Evolutionary conservation across 2,113 vertebrate genomes (phyloP).

Genomic region (Channa maculata): DNA sequence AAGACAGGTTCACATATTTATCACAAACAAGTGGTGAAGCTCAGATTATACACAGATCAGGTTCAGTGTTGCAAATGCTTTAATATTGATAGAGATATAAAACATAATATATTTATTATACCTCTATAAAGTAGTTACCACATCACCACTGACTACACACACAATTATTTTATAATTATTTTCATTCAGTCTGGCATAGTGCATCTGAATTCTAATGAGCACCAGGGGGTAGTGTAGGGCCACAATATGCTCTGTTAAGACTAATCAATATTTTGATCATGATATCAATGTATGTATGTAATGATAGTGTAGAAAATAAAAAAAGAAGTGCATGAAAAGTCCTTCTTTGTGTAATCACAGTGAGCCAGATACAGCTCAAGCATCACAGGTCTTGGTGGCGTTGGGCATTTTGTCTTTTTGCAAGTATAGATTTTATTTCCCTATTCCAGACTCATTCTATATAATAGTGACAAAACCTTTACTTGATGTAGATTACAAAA

Average conservation of each 20-base stretch:
- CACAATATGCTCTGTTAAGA: background rate
- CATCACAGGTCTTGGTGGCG: background rate
- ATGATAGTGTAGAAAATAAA: background rate
- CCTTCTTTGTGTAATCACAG: background rate
- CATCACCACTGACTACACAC: background rate
- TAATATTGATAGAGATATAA: background rate
- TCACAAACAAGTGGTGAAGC: background rate
- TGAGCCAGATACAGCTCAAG: background rate
- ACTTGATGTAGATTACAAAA: too few relatives aligned
- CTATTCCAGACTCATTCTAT: too few relatives aligned
- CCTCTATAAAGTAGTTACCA: background rate
- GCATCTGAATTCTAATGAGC: background rate
- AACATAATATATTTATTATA: background rate
- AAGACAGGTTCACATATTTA: background rate
- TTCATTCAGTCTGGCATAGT: background rate
- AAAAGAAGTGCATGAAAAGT: background rate
- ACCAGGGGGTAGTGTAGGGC: conserved; percentile 8
- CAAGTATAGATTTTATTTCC: too few relatives aligned
- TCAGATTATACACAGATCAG: background rate
- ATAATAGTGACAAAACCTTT: too few relatives aligned
- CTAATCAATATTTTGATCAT: conserved; percentile 6
- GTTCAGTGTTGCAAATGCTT: background rate
- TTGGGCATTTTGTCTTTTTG: too few relatives aligned
- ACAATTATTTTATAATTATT: background rate
- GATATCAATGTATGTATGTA: background rate